Evolutionary conservation across 2,888 invertebrate genomes (phyloP).

Genomic region (Axea sp.): DNA sequence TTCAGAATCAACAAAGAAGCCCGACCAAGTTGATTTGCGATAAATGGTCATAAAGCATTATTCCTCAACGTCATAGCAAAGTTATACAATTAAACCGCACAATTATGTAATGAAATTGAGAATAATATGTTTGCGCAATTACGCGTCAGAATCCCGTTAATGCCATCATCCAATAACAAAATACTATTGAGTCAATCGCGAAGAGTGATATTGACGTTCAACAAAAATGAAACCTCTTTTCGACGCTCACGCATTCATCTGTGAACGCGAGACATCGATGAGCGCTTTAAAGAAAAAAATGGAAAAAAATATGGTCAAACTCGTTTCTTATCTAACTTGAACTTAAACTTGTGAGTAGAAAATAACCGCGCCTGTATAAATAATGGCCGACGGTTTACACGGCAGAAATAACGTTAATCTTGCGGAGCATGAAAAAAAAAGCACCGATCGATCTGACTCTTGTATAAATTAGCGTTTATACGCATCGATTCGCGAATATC

Average conservation of each 20-base stretch:
- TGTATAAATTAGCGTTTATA: conserved; percentile 15
- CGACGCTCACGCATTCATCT: no score
- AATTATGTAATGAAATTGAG: conserved; percentile 31
- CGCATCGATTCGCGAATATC: conserved; percentile 10
- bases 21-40: not conserved
- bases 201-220: conserved; percentile 17
- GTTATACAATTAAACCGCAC: conserved; percentile 39
- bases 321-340: no score
- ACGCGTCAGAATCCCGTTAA: conserved; percentile 41
- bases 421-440: not conserved
- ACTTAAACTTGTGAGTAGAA: no score
- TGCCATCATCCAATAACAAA: conserved; percentile 36
- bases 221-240: no score
- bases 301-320: no score
- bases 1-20: not conserved
- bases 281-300: no score
- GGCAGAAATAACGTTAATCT: not conserved
- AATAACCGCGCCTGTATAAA: no score
- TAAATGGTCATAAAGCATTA: conserved; percentile 18
- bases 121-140: conserved; percentile 47
- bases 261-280: no score
- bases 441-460: conserved; percentile 8
- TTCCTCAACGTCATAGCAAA: conserved; percentile 23
- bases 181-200: conserved; percentile 18
- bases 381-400: conserved; percentile 1